Evolutionary conservation across 2,888 invertebrate genomes (phyloP).

Genomic region (Meloe dianella): DNA sequence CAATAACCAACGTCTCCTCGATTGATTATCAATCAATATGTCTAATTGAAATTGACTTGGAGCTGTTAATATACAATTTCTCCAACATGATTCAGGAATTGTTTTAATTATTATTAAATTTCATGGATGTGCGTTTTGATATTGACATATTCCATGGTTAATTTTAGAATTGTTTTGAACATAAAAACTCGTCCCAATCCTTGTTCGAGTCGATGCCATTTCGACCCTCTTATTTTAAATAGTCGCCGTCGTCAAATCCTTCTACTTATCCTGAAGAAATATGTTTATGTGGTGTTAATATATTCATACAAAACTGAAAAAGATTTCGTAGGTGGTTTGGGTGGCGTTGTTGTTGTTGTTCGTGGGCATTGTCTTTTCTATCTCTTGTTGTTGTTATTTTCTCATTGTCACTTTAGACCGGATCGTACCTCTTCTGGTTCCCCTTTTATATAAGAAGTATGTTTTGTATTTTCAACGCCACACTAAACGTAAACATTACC

Average conservation of each 20-base stretch:
- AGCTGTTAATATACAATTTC: background rate
- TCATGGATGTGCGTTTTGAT: too few species aligned
- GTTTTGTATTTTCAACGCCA: conserved; percentile 44
- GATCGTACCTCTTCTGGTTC: conserved; percentile 46
- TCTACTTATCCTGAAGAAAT: conserved; percentile 46
- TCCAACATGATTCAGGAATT: background rate
- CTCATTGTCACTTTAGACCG: conserved; percentile 45
- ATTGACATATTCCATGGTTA: background rate
- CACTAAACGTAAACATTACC: conserved; percentile 30
- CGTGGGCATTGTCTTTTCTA: conserved; percentile 47
- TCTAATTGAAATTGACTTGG: background rate
- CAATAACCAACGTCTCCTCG: too few species aligned
- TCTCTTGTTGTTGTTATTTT: conserved; percentile 31
- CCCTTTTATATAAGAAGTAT: conserved; percentile 33
- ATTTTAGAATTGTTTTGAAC: background rate
- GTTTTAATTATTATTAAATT: background rate
- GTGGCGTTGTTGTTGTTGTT: conserved; percentile 41
- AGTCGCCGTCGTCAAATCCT: background rate
- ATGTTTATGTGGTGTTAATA: conserved; percentile 55
- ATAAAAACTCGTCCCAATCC: background rate
- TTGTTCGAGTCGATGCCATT: background rate
- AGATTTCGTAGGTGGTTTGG: conserved; percentile 46
- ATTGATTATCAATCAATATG: background rate
- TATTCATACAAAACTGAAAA: conserved; percentile 52
- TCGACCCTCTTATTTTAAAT: background rate